Conservation (phyloP, 2,888 invertebrate species). For the Elmis aenea region DNA sequence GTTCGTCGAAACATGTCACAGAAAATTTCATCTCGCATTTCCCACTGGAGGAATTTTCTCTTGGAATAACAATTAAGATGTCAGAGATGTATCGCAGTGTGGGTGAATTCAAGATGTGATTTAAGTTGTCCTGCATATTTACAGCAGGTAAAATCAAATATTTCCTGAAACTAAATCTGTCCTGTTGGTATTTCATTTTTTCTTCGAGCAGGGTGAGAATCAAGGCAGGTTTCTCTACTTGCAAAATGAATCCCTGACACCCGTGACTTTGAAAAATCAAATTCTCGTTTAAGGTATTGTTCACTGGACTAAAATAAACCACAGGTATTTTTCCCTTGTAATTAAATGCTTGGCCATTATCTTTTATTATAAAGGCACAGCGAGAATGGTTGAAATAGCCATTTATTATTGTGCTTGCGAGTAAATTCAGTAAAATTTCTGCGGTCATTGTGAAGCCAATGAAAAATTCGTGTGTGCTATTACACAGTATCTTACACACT, state of each 20-base stretch:
- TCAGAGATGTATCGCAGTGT: conserved; percentile 14
- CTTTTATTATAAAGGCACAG: conserved; percentile 27
- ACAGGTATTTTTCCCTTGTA: conserved; percentile 11
- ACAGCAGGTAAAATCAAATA: conserved; percentile 44
- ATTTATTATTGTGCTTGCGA: conserved; percentile 24
- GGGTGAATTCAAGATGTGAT: conserved; percentile 33
- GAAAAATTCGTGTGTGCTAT: too few species aligned
- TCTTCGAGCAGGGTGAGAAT: conserved; percentile 47
- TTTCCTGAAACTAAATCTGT: conserved; percentile 48
- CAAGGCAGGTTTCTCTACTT: conserved; percentile 39
- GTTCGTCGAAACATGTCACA: conserved; percentile 2
- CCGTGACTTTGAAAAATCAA: conserved; percentile 42
- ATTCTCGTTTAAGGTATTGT: conserved; percentile 13
- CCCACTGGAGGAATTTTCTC: too few species aligned
- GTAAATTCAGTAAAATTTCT: conserved; percentile 13
- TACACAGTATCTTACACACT: too few species aligned
- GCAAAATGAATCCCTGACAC: conserved; percentile 50
- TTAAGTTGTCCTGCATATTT: conserved; percentile 36
- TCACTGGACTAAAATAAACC: conserved; percentile 13
- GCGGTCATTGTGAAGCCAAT: neutral
- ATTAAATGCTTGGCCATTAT: conserved; percentile 12
- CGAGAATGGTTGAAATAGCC: conserved; percentile 26
- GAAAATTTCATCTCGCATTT: too few species aligned
- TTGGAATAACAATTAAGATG: conserved; percentile 22
- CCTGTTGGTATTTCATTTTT: conserved; percentile 41